Percentiles rank a stretch among this genome's conserved stretches.
phyloP scores from a whole-genome alignment of 1,140 invertebrate species.

The Thereuonema tuberculata region DNA sequence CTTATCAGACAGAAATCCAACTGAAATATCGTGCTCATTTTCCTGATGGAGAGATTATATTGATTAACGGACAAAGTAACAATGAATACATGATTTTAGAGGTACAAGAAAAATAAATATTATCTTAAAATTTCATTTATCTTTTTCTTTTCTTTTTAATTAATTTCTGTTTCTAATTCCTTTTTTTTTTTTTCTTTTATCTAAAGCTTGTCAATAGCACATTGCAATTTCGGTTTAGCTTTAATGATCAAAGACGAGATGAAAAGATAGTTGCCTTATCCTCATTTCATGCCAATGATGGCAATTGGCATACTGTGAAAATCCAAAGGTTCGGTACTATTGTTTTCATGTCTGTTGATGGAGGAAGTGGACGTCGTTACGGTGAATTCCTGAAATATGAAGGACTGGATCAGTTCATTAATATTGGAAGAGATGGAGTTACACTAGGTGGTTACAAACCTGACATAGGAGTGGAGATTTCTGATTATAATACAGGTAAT shows the following conservation, averaged over 20 bases:
- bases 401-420: conserved; percentile 23
- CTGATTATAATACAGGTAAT: no score
- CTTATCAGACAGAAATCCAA: conserved; percentile 5
- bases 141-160: background rate
- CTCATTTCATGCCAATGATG: conserved; percentile 32
- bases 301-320: conserved; percentile 36
- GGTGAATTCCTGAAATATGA: conserved; percentile 27
- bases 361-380: conserved; percentile 34
- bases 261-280: conserved; percentile 27
- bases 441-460: conserved; percentile 27
- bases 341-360: conserved; percentile 34
- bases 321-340: conserved; percentile 30
- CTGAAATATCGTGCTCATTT: background rate
- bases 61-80: background rate
- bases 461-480: no score
- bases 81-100: conserved; percentile 2
- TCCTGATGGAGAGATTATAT: background rate
- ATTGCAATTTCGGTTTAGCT: conserved; percentile 29
- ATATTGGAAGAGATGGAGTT: conserved; percentile 22
- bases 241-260: conserved; percentile 24
- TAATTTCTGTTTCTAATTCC: background rate
- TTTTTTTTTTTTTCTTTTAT: background rate
- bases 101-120: background rate
- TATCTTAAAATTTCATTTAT: background rate
- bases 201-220: conserved; percentile 28